These are phyloP conservation scores for Spisula solida DNA, from an alignment of 2,888 invertebrate species.

Conservation along the genomic window DNA sequence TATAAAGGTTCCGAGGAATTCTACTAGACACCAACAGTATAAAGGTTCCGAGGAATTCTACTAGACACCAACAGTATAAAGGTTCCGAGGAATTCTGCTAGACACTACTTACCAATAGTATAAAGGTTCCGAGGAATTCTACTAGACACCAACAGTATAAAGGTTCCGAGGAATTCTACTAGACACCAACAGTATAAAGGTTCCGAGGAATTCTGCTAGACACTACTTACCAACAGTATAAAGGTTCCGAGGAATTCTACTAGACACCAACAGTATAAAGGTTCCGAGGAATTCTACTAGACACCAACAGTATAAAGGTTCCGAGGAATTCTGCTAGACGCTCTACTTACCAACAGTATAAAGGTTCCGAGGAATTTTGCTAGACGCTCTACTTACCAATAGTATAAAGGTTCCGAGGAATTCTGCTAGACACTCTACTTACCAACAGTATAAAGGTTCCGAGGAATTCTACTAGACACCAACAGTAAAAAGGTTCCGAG, in stretches of 20 bases:
- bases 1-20: slow-evolving; percentile 88
- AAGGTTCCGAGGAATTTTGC: slow-evolving; percentile 88
- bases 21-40: slow-evolving; percentile 87
- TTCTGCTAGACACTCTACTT: slow-evolving; percentile 88
- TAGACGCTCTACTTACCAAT: no score
- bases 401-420: slow-evolving; percentile 88
- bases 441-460: slow-evolving; percentile 88
- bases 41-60: slow-evolving; percentile 88
- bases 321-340: slow-evolving; percentile 88
- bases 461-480: slow-evolving; percentile 87
- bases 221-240: slow-evolving; percentile 87
- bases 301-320: slow-evolving; percentile 87
- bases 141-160: slow-evolving; percentile 87
- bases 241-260: slow-evolving; percentile 88
- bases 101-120: no score
- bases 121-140: slow-evolving; percentile 88
- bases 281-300: slow-evolving; percentile 88
- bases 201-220: slow-evolving; percentile 88
- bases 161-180: slow-evolving; percentile 88
- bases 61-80: slow-evolving; percentile 87
- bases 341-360: slow-evolving; percentile 87
- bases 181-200: slow-evolving; percentile 87
- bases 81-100: slow-evolving; percentile 88
- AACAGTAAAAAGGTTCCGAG: slow-evolving; percentile 88
- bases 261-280: slow-evolving; percentile 87